Evolutionary conservation across 2,888 invertebrate genomes (phyloP), one percentile per base, ranked within the genome.

Genomic region (Adela reaumurella): DNA sequence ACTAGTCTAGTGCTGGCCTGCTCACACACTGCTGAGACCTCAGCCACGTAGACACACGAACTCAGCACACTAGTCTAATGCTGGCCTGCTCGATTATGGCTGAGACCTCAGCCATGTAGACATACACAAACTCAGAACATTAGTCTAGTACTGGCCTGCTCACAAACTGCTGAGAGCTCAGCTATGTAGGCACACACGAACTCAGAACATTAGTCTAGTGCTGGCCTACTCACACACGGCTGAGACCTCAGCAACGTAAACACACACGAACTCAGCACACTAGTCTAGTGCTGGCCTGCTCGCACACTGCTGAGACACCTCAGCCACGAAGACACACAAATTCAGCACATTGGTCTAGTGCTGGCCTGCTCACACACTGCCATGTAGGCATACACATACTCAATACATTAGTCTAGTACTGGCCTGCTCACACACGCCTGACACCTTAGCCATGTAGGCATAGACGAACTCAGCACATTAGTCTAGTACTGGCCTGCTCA

Each of bases 401-500:
- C 50, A 86, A 85, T 58, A 86, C 86, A 3, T 74, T 86, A 44
- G 86, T 86, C 53, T 86, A 68, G 81, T 35, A 3, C n/a, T 35
- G 35, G 35, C 35, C 35, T 11, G n/a, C n/a, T n/a, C n/a, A n/a
- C n/a, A n/a, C n/a, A n/a, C n/a, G n/a, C n/a, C n/a, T n/a, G n/a
- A n/a, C 86, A 86, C 63, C 70, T 86, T n/a, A 85, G 84, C 60
- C 84, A 84, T 62, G 68, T 71, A 17, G 84, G 83, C 60, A 81
- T 84, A 1, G 85, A 85, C 59, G 86, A 86, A 62, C 80, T 86
- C 50, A 86, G 85, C 58, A 86, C 86, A 3, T 74, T 86, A 44
- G 86, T 86, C 53, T 86, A 68, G 81, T 35, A 3, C n/a, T 35
- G 35, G 35, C 35, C 35, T 11, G n/a, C 35, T 35, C 35, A 8